phyloP scores from a whole-genome alignment of 2,113 vertebrate genomes.

The Hemichromis elongatus region DNA sequence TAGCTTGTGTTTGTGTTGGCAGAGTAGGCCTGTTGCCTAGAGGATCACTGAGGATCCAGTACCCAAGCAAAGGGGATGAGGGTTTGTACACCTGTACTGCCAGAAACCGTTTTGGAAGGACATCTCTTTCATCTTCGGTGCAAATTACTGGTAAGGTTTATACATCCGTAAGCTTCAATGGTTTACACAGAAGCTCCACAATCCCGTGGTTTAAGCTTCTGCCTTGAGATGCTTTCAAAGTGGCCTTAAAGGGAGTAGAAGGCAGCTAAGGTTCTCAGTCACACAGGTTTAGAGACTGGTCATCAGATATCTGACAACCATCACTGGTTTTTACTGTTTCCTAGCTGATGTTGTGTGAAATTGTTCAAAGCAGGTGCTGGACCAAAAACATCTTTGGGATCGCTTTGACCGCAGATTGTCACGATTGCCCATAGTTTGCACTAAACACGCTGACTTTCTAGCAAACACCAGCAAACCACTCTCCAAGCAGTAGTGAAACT shows the following conservation, averaged over 20 bases:
- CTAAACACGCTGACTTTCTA: background rate
- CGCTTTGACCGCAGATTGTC: background rate
- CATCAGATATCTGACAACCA: background rate
- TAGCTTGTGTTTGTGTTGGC: conserved; percentile 52
- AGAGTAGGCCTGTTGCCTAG: conserved; percentile 84
- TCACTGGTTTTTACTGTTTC: no score
- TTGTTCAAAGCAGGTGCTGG: rapidly evolving
- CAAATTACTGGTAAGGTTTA: conserved; percentile 80
- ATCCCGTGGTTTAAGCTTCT: background rate
- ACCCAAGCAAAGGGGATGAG: conserved; percentile 83
- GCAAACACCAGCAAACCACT: background rate
- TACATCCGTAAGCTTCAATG: background rate
- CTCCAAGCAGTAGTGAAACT: background rate
- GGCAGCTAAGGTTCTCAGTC: background rate
- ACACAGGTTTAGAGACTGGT: background rate
- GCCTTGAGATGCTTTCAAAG: background rate
- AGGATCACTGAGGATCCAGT: conserved; percentile 85
- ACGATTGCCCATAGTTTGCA: background rate
- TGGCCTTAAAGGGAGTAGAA: background rate
- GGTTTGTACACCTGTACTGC: conserved; percentile 92
- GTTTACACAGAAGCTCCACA: background rate
- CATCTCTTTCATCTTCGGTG: conserved; percentile 84
- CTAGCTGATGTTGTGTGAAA: background rate
- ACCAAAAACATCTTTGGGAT: background rate
- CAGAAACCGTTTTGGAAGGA: conserved; percentile 79